These are phyloP conservation scores for Lagocephalus sceleratus DNA, from an alignment of 2,797 vertebrate genomes.

Conservation along the genomic window DNA sequence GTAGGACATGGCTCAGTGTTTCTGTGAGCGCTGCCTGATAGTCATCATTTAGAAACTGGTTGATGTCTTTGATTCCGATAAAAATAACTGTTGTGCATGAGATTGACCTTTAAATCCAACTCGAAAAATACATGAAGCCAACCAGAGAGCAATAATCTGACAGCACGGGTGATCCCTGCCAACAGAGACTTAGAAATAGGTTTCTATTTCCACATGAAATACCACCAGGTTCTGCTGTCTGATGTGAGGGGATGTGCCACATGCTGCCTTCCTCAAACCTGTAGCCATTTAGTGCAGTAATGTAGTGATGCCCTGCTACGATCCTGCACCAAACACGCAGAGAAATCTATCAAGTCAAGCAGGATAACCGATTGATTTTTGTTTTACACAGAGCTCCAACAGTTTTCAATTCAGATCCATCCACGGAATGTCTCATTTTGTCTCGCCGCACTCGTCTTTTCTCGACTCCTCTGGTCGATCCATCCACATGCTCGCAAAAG, in stretches of 20 bases:
- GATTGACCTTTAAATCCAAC: conserved; percentile 64
- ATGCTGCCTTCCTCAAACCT: conserved; percentile 23
- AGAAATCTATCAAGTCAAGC: background rate
- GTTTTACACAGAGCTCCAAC: too few relatives aligned
- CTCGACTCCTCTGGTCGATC: conserved; percentile 37
- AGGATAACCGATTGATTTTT: background rate
- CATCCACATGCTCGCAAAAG: conserved; percentile 35
- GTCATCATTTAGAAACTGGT: conserved; percentile 36
- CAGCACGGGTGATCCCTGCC: conserved; percentile 42
- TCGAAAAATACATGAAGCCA: conserved; percentile 54
- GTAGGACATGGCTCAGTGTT: background rate
- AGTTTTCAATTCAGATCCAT: too few relatives aligned
- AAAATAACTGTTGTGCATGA: conserved; percentile 59
- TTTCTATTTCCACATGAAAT: conserved; percentile 47
- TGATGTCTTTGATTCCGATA: conserved; percentile 25
- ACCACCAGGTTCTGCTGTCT: conserved; percentile 15
- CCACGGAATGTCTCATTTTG: too few relatives aligned
- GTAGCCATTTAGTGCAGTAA: too few relatives aligned
- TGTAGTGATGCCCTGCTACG: too few relatives aligned
- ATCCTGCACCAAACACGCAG: too few relatives aligned
- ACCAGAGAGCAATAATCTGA: conserved; percentile 54
- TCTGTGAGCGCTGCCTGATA: conserved; percentile 5
- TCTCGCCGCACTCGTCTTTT: background rate
- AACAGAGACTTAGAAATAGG: conserved; percentile 18
- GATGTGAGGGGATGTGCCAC: conserved; percentile 23